Conservation (phyloP, 2,113 vertebrate species). For the Equus przewalskii region DNA sequence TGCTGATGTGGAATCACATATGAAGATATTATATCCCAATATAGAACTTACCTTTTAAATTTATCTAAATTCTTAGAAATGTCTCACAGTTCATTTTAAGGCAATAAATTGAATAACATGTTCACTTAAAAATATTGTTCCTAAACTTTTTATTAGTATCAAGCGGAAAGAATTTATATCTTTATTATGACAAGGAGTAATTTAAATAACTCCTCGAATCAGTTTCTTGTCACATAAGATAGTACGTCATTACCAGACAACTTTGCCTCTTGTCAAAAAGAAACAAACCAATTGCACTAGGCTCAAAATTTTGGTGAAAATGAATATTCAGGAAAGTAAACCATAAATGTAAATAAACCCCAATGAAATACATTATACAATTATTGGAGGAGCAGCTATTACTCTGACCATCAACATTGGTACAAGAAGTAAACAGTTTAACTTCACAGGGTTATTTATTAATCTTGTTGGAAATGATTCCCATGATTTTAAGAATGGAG, state of each 20-base stretch:
- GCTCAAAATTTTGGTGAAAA: constrained; percentile 51
- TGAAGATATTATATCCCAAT: constrained; percentile 44
- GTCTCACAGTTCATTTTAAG: constrained; percentile 43
- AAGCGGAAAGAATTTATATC: constrained; percentile 33
- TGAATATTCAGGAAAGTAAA: constrained; percentile 45
- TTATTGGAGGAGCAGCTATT: constrained; percentile 18
- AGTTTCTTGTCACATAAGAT: background rate
- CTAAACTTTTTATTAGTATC: constrained; percentile 53
- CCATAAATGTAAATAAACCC: constrained; percentile 36
- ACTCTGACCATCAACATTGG: background rate
- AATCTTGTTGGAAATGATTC: background rate
- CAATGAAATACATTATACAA: constrained; percentile 24
- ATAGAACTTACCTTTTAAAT: constrained; percentile 59
- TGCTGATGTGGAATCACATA: constrained; percentile 17
- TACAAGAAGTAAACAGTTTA: constrained; percentile 36
- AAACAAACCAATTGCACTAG: constrained; percentile 24
- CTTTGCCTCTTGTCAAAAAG: constrained; percentile 18
- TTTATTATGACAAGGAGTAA: constrained; percentile 29
- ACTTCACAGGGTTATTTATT: background rate
- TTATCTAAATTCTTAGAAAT: constrained; percentile 38
- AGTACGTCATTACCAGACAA: background rate
- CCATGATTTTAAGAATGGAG: background rate
- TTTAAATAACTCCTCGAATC: constrained; percentile 57
- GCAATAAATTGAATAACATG: constrained; percentile 18
- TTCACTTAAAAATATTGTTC: constrained; percentile 43